phyloP scores from a whole-genome alignment of 2,797 vertebrate genomes.

The Adrianichthys oophorus region DNA sequence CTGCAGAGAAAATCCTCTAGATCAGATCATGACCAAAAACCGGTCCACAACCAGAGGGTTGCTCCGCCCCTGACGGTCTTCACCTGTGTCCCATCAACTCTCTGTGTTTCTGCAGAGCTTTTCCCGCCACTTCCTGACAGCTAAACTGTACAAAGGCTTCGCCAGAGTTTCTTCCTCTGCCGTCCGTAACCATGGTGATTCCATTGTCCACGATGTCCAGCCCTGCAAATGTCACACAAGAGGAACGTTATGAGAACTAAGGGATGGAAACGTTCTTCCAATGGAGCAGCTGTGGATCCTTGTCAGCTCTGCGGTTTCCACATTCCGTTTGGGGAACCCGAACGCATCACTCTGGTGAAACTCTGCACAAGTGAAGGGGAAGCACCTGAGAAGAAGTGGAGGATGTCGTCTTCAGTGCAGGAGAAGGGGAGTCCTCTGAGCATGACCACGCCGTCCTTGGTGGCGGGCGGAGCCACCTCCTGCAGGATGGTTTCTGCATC shows the following conservation, averaged over 20 bases:
- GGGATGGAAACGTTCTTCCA: too few species aligned
- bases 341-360: too few species aligned
- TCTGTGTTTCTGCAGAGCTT: constrained; percentile 83
- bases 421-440: constrained; percentile 88
- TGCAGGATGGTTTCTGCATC: constrained; percentile 85
- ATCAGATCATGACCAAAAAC: too few species aligned
- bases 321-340: too few species aligned
- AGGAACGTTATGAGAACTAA: too few species aligned
- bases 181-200: constrained; percentile 80
- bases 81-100: constrained; percentile 88
- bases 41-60: not conserved
- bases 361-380: fast-evolving
- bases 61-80: not conserved
- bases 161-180: constrained; percentile 80
- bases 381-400: constrained; percentile 86
- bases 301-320: too few species aligned
- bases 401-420: constrained; percentile 81
- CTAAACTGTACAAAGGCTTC: constrained; percentile 88
- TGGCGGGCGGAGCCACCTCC: constrained; percentile 30
- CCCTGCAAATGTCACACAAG: constrained; percentile 65
- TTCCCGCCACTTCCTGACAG: constrained; percentile 79
- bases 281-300: too few species aligned
- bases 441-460: constrained; percentile 77
- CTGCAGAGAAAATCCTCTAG: too few species aligned
- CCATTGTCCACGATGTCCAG: constrained; percentile 80